Conservation (phyloP, 2,888 invertebrate species). For the Ecliptopera silaceata region DNA sequence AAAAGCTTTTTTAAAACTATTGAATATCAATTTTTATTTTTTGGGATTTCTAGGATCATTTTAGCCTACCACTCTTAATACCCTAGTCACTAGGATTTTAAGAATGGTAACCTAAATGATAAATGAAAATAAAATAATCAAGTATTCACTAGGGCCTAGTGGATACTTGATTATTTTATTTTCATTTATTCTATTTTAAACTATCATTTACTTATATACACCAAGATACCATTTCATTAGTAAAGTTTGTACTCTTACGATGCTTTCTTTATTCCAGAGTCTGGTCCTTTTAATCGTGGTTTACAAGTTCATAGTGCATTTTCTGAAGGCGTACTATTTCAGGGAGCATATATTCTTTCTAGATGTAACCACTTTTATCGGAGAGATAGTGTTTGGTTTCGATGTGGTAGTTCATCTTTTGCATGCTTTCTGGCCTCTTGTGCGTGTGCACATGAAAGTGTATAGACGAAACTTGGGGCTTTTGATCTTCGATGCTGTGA, state of each 20-base stretch:
- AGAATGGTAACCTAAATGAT: no score
- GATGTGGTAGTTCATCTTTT: slow-evolving; percentile 58
- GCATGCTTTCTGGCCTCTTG: slow-evolving; percentile 62
- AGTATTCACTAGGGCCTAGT: no score
- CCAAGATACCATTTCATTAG: no score
- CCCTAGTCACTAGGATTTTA: no score
- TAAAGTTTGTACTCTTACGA: not conserved
- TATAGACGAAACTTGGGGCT: slow-evolving; percentile 50
- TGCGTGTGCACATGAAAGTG: slow-evolving; percentile 59
- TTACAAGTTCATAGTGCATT: slow-evolving; percentile 55
- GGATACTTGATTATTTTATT: no score
- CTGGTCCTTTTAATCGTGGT: slow-evolving; percentile 50
- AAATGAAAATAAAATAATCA: no score
- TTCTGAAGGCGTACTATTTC: slow-evolving; percentile 57
- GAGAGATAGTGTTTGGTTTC: slow-evolving; percentile 51
- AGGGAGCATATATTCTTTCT: slow-evolving; percentile 35
- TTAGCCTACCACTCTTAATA: no score
- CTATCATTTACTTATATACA: no score
- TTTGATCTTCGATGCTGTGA: slow-evolving; percentile 54
- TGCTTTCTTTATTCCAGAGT: slow-evolving; percentile 47
- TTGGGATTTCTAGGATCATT: no score
- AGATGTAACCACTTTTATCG: slow-evolving; percentile 40
- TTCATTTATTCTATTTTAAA: no score
- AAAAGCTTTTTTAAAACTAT: not conserved
- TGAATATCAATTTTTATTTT: no score